phyloP scores from a whole-genome alignment of 1,140 invertebrate species.

The Yoshiicerus persimilis region DNA sequence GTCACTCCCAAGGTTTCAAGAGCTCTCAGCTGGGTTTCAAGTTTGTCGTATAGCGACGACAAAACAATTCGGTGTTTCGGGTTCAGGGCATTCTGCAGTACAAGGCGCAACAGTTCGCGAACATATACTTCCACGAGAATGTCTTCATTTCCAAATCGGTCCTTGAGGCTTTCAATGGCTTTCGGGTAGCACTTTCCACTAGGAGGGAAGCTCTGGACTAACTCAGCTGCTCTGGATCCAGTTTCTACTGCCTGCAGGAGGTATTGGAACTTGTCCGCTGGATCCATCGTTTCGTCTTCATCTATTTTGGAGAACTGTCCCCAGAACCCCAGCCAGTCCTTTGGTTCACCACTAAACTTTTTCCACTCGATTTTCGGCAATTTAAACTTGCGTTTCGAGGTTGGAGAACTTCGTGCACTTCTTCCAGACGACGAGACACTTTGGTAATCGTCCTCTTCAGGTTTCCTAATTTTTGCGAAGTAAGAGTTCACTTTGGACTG shows the following conservation, averaged over 20 bases:
- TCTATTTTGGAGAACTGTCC: constrained; percentile 53
- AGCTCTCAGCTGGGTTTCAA: constrained; percentile 16
- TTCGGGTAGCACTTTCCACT: constrained; percentile 39
- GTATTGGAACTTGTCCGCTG: no score
- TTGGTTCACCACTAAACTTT: no score
- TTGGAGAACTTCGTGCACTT: neutral
- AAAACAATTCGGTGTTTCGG: neutral
- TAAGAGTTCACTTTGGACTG: no score
- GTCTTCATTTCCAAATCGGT: neutral
- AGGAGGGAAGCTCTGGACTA: constrained; percentile 32
- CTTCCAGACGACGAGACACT: neutral
- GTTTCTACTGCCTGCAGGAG: constrained; percentile 6
- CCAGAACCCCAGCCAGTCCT: no score
- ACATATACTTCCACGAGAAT: constrained; percentile 23
- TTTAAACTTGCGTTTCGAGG: neutral
- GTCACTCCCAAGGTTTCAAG: no score
- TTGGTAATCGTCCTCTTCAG: no score
- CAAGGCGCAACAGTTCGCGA: neutral
- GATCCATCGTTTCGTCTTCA: constrained; percentile 48
- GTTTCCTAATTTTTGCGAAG: neutral
- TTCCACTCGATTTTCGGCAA: constrained; percentile 50
- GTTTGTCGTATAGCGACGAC: neutral
- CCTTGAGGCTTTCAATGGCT: constrained; percentile 7
- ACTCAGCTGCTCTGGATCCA: neutral
- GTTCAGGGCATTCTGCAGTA: neutral